These are phyloP conservation scores for Dendrolimus punctatus DNA, from an alignment of 1,140 invertebrate genomes.

Conservation along the genomic window DNA sequence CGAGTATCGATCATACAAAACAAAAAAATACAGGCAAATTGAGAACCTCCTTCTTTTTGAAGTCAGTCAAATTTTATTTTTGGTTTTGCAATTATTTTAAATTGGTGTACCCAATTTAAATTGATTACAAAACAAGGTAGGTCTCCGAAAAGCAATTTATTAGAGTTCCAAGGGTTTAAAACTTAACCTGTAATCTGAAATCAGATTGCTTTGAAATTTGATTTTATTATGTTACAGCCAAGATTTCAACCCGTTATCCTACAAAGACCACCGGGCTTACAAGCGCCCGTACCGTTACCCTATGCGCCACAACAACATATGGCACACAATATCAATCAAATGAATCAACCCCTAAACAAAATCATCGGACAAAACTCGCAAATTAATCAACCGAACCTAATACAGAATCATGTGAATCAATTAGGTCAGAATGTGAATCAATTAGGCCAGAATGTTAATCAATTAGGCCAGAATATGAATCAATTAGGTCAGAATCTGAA, in stretches of 20 bases:
- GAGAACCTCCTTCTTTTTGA: too few relatives aligned
- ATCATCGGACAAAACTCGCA: slow-evolving; percentile 31
- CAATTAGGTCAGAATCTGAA: slow-evolving; percentile 21
- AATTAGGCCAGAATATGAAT: slow-evolving; percentile 16
- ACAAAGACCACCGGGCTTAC: slow-evolving; percentile 54
- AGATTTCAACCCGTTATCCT: slow-evolving; percentile 56
- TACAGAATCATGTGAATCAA: slow-evolving; percentile 20
- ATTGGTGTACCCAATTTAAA: too few relatives aligned
- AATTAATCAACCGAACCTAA: slow-evolving; percentile 27
- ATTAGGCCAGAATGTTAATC: slow-evolving; percentile 11
- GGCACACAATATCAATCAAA: slow-evolving; percentile 32
- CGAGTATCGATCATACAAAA: too few relatives aligned
- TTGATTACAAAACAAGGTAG: too few relatives aligned
- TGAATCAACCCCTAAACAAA: slow-evolving; percentile 41
- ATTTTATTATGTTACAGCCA: slow-evolving; percentile 33
- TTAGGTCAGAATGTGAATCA: slow-evolving; percentile 16
- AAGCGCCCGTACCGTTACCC: slow-evolving; percentile 51
- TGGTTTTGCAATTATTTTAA: too few relatives aligned
- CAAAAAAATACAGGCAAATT: too few relatives aligned
- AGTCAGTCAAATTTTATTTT: too few relatives aligned
- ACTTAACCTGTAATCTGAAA: too few relatives aligned
- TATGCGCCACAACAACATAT: slow-evolving; percentile 50
- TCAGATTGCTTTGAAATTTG: slow-evolving; percentile 3
- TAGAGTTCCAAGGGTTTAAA: too few relatives aligned
- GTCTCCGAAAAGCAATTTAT: too few relatives aligned